Conservation (phyloP, 2,888 invertebrate genomes). For the Sinodicranocentrus sp. region DNA sequence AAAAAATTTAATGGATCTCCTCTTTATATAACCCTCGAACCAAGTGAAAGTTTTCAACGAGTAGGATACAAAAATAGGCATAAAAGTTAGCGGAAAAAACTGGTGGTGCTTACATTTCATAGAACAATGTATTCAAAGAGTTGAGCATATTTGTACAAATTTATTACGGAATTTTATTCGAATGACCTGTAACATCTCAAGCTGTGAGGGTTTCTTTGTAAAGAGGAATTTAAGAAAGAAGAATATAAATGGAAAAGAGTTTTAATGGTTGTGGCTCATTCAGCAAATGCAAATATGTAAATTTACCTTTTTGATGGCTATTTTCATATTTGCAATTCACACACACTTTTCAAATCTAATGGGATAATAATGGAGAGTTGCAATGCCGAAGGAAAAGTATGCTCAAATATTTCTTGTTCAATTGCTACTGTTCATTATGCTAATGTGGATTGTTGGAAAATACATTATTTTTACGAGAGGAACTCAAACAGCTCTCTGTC, state of each 20-base stretch:
- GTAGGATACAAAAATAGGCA: not conserved
- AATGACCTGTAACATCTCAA: conserved; percentile 22
- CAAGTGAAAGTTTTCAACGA: not conserved
- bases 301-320: not conserved
- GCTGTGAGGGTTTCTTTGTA: conserved; percentile 1
- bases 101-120: not conserved
- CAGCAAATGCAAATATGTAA: conserved; percentile 2
- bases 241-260: not conserved
- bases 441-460: no score
- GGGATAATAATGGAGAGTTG: no score
- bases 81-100: no score
- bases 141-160: no score
- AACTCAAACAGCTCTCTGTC: no score
- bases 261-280: not conserved
- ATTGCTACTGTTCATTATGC: conserved; percentile 7
- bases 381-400: not conserved
- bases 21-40: not conserved
- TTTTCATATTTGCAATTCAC: not conserved
- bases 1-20: not conserved
- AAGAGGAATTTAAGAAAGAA: not conserved
- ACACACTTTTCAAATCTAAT: not conserved
- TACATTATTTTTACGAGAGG: no score
- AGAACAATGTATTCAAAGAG: not conserved
- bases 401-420: not conserved
- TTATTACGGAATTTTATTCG: not conserved